Conservation (phyloP, 2,888 invertebrate genomes). For the Tortricodes alternella region DNA sequence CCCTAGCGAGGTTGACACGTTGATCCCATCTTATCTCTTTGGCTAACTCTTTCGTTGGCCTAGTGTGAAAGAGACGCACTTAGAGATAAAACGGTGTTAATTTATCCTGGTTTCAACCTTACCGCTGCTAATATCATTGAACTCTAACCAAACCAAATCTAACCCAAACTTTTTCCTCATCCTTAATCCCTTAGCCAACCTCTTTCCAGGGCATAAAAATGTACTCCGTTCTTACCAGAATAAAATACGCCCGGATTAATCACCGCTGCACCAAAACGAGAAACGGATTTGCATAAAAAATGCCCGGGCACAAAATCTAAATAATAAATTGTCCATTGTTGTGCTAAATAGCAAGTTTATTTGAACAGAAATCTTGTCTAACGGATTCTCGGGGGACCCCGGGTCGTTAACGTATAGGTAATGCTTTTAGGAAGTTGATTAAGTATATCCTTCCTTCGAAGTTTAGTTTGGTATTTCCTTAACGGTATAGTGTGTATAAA, state of each 20-base stretch:
- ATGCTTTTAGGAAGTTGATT: constrained; percentile 1
- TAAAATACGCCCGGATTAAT: constrained; percentile 45
- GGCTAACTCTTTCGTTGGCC: no score
- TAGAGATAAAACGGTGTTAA: no score
- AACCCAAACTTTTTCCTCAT: no score
- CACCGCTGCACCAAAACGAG: constrained; percentile 50
- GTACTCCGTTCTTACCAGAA: constrained; percentile 3
- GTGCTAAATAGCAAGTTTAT: constrained; percentile 15
- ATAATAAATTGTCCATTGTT: constrained; percentile 76
- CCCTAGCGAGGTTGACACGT: no score
- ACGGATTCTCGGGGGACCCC: background rate
- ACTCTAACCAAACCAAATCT: no score
- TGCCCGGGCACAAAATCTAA: constrained; percentile 66
- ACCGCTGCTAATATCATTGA: no score
- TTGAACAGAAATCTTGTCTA: constrained; percentile 3
- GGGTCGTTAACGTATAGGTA: background rate
- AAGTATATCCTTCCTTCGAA: no score
- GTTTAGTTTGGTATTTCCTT: no score
- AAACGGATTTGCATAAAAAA: constrained; percentile 70
- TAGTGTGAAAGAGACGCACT: no score
- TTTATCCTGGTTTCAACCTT: no score
- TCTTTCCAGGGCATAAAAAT: background rate
- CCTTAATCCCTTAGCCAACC: background rate
- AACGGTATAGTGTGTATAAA: no score
- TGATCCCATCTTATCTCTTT: no score